Base-by-base conservation (phyloP, 2,797 vertebrate species). In the Nothura maculosa region DNA sequence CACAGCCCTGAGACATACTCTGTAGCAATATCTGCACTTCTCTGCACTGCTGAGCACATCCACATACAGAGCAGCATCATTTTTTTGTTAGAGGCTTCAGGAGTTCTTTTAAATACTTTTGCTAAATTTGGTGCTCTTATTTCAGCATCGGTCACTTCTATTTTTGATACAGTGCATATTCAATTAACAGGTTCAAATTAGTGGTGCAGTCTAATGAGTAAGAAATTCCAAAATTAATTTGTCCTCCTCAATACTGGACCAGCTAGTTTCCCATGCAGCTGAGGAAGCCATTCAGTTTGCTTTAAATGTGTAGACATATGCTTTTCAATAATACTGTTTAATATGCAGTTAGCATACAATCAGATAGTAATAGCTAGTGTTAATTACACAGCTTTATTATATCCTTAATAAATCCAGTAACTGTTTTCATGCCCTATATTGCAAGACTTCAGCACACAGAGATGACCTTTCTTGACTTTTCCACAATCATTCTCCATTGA, bases 351-450 rank as follows among this genome's bases (percentile, higher is more conserved):
- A 32, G 48, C 67, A 77, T 40, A 25, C 25, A 76, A 40, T 86
- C 57, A 73, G 14, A 48, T 48, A 67, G 34, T 55, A 54, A 40
- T 19, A 81, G 34, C 15, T 50, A 38, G 30, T 40, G 48, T 66
- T 91, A 86, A 64, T 81, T 66, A 64, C 8, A 9, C 24, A 70
- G 50, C 81, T 93, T 93, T 87, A 76, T 76, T 85, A 27, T 50
- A 12, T 24, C 34, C 5, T 79, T 91, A 60, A 84, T 88, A 82
- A 86, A 88, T 60, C 34, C n/a, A 61, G 12, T 77, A 74, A 48
- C 50, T 34, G 25, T 91, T 82, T 93, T 90, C 82, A 52, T 81
- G 32, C 22, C 64, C 40, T 84, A 24, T 10, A 5, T 48, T 87
- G 40, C 34, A 84, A 84, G 45, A 63, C 32, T 81, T 79, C 24